phyloP scores from a whole-genome alignment of 2,797 vertebrate genomes.

The Dallia pectoralis region DNA sequence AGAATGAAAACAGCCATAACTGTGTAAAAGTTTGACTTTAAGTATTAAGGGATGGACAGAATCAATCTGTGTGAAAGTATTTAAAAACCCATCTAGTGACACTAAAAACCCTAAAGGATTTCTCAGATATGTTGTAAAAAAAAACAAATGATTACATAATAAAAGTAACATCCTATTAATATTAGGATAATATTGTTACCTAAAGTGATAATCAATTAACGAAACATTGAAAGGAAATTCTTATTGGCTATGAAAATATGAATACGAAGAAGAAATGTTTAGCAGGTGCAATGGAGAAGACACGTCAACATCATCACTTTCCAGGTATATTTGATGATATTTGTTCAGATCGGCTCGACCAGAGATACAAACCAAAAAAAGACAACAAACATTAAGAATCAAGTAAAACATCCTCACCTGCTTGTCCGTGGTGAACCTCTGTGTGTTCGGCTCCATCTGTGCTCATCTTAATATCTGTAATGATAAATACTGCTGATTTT shows the following conservation, averaged over 20 bases:
- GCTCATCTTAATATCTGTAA: conserved; percentile 97
- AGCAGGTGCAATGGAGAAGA: not conserved
- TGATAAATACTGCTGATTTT: conserved; percentile 88
- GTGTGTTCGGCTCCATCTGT: conserved; percentile 85
- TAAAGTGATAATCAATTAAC: not conserved
- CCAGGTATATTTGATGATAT: not conserved
- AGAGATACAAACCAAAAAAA: conserved; percentile 16
- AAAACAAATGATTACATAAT: not conserved
- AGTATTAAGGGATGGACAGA: not conserved
- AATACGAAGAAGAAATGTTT: not conserved
- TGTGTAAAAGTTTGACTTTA: not conserved
- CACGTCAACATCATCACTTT: not conserved
- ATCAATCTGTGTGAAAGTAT: not conserved
- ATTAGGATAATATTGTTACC: not conserved
- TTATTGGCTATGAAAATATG: not conserved
- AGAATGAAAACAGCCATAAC: not conserved
- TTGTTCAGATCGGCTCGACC: not conserved
- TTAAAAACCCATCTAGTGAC: not conserved
- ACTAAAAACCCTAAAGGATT: not conserved
- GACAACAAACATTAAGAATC: not conserved
- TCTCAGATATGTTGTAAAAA: not conserved
- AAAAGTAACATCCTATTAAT: not conserved
- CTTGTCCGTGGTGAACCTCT: conserved; percentile 77
- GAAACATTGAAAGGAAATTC: not conserved
- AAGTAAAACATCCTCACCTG: conserved; percentile 78